Percentiles rank a stretch among this genome's conserved stretches.
These are phyloP conservation scores for Slavum lentiscoides DNA, from an alignment of 2,888 invertebrate species.

Conservation along the genomic window DNA sequence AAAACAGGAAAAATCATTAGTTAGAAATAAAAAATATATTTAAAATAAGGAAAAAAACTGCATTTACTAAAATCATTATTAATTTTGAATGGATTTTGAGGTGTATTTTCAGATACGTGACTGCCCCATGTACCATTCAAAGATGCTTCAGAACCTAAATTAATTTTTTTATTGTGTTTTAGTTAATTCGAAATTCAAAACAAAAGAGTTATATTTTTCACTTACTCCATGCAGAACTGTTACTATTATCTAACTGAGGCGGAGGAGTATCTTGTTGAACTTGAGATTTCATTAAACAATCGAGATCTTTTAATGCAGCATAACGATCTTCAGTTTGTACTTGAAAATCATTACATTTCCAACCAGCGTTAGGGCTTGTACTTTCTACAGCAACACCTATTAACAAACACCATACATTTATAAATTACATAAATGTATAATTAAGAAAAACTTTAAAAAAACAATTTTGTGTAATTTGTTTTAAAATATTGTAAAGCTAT, in stretches of 20 bases:
- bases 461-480: no score
- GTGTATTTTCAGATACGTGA: slow-evolving; percentile 34
- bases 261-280: slow-evolving; percentile 41
- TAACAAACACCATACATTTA: background rate
- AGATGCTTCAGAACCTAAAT: slow-evolving; percentile 44
- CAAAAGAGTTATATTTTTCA: background rate
- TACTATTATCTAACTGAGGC: slow-evolving; percentile 39
- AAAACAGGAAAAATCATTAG: background rate
- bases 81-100: slow-evolving; percentile 48
- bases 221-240: slow-evolving; percentile 47
- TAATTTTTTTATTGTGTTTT: background rate
- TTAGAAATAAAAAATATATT: background rate
- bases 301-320: slow-evolving; percentile 92
- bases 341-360: slow-evolving; percentile 53
- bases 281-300: slow-evolving; percentile 66
- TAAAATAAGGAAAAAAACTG: background rate
- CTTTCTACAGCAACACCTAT: slow-evolving; percentile 54
- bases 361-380: slow-evolving; percentile 53
- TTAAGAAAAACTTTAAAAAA: no score
- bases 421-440: no score
- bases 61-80: background rate
- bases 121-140: slow-evolving; percentile 44
- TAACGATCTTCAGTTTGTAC: slow-evolving; percentile 80
- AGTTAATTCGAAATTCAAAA: background rate
- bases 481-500: no score